Evolutionary conservation across 35 echinoderm and acorn worm genomes (phyloP), one percentile per base, ranked within the genome.

Genomic region (Ophioderma brevispina): DNA sequence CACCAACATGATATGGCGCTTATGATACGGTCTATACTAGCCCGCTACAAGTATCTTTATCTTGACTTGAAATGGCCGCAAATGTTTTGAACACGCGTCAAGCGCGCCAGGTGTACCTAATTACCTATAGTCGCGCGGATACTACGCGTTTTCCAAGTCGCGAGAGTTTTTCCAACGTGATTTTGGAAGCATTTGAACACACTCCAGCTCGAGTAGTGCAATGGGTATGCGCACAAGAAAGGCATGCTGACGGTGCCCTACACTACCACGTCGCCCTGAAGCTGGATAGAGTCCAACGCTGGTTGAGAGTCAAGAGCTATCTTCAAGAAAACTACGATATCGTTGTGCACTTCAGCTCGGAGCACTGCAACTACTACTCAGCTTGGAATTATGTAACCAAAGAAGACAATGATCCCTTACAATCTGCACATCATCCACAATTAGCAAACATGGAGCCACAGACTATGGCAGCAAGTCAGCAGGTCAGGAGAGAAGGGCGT

Each of bases 81-180:
- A n/a, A n/a, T n/a, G n/a, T n/a, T 52, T 52, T 85, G 40, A 39
- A 39, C 32, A 76, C 35, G 31, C 82, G 82, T 4, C 82, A 85
- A 85, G 41, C 39, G 6, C 82, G 82, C 19, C 82, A 85, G 40
- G 89, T 91, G 14, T 91, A 91, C 41, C 75, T 91, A 18, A 85
- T 91, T 3, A 91, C 89, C 1, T 91, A 91, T 32, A 91, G 89
- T 52, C 80, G 70, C 35, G 80, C 89, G 10, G 63, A 91, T 28
- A 8, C 19, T 0, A 37, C 35, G 15, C 0, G 43, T 1, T 41
- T 42, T 25, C 11, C 32, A n/a, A 76, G 36, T 1, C 52, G 89
- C 17, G 81, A 78, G 37, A 21, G 43, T 30, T 91, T 91, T 52
- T 31, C 81, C 0, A 39, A 85, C 1, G 25, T 32, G 13, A 64